These are phyloP conservation scores for Strix uralensis DNA, from an alignment of 2,113 vertebrate species.

Conservation along the genomic window DNA sequence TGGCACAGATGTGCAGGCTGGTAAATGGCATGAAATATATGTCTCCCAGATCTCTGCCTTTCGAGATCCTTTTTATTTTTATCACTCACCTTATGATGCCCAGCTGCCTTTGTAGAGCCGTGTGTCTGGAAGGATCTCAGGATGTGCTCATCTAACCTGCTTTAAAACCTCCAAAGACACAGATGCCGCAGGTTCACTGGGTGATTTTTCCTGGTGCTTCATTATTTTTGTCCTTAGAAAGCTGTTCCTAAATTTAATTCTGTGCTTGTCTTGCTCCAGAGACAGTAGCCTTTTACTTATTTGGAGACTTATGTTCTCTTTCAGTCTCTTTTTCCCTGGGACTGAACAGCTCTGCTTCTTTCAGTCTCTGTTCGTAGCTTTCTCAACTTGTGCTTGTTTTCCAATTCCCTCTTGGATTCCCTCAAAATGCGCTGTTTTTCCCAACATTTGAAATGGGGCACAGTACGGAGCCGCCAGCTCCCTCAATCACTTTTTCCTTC, in stretches of 20 bases:
- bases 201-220: not conserved
- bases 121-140: not conserved
- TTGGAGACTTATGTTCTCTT: not conserved
- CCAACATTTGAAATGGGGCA: not conserved
- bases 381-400: not conserved
- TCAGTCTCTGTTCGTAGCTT: not conserved
- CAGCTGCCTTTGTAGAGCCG: not conserved
- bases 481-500: not conserved
- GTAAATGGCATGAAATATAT: not conserved
- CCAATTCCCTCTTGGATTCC: not conserved
- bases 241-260: not conserved
- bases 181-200: not conserved
- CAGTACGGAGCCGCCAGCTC: not conserved
- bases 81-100: not conserved
- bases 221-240: slow-evolving; percentile 4
- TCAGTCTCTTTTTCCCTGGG: not conserved
- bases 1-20: not conserved
- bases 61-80: not conserved
- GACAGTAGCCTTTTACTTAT: not conserved
- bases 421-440: not conserved
- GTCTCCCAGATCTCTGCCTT: not conserved
- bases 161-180: not conserved
- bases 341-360: not conserved
- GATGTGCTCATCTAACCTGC: not conserved
- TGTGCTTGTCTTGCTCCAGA: not conserved